Evolutionary conservation across 2,797 vertebrate species (phyloP).

Genomic region (Antrozous pallidus): DNA sequence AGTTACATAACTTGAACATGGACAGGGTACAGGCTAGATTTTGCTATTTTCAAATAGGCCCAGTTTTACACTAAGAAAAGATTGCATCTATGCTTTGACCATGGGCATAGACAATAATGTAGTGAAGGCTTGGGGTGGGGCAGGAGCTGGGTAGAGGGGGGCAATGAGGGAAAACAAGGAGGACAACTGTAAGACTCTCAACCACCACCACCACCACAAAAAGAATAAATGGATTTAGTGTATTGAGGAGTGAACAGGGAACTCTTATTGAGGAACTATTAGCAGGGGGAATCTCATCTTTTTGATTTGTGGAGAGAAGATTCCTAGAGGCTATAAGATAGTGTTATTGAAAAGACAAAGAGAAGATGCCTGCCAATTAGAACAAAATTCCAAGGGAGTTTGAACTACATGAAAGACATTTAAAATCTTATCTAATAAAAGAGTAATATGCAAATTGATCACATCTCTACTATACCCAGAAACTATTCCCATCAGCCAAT

Average conservation of each 20-base stretch:
- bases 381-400: not conserved
- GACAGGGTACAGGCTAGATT: not conserved
- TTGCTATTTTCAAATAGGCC: slow-evolving; percentile 12
- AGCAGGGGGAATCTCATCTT: not conserved
- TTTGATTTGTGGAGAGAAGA: not conserved
- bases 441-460: too few relatives aligned
- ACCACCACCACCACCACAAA: not conserved
- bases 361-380: not conserved
- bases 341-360: slow-evolving; percentile 21
- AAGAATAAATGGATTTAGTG: not conserved
- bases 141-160: too few relatives aligned
- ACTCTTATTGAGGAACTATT: not conserved
- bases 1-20: not conserved
- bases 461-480: too few relatives aligned
- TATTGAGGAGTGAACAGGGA: not conserved
- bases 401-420: slow-evolving; percentile 14
- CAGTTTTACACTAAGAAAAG: not conserved
- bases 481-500: too few relatives aligned
- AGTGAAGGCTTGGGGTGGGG: too few relatives aligned
- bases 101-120: too few relatives aligned
- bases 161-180: too few relatives aligned
- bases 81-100: too few relatives aligned
- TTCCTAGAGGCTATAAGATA: not conserved
- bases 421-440: too few relatives aligned
- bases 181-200: too few relatives aligned